These are phyloP conservation scores for Psophia crepitans DNA, from an alignment of 2,113 vertebrate genomes.

Conservation along the genomic window DNA sequence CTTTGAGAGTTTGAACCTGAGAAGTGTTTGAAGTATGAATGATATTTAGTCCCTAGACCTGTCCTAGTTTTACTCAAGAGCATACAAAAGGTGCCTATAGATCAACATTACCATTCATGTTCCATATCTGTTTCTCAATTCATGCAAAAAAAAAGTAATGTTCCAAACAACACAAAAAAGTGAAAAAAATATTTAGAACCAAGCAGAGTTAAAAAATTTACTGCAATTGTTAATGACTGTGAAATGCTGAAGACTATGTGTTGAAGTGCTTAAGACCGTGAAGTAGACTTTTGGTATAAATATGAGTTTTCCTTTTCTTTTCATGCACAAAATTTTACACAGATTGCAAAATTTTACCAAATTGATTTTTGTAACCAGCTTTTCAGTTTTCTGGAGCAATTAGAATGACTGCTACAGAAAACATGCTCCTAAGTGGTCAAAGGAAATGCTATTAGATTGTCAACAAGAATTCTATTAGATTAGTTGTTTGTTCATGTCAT, in stretches of 20 bases:
- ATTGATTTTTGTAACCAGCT: neutral
- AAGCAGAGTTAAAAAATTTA: neutral
- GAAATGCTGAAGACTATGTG: neutral
- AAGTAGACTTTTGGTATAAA: neutral
- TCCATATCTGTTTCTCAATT: neutral
- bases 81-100: neutral
- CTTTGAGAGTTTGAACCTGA: neutral
- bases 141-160: no score
- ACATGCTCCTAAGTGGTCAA: neutral
- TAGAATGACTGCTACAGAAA: neutral
- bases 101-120: neutral
- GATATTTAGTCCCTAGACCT: neutral
- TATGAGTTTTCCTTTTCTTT: neutral
- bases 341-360: neutral
- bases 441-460: neutral
- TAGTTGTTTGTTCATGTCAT: conserved; percentile 3
- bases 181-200: neutral
- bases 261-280: neutral
- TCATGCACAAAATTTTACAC: neutral
- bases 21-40: neutral
- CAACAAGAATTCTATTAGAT: neutral
- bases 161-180: neutral
- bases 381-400: neutral
- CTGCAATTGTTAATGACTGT: neutral
- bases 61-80: neutral